Conservation (phyloP, 2,113 vertebrate species). For the Alectura lathami region DNA sequence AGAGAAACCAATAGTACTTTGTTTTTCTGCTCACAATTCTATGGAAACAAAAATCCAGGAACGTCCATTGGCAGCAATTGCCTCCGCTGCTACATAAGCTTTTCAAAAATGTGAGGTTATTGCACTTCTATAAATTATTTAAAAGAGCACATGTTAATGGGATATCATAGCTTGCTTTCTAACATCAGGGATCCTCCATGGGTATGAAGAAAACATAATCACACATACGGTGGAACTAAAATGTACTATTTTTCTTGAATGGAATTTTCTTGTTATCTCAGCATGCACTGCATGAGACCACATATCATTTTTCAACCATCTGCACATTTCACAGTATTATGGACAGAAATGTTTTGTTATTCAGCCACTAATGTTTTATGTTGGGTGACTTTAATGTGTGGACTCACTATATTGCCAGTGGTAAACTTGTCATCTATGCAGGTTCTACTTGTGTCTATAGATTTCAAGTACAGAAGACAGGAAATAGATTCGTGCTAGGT, state of each 20-base stretch:
- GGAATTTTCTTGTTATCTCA: conserved; percentile 74
- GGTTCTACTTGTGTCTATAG: not conserved
- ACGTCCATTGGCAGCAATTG: not conserved
- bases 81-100: not conserved
- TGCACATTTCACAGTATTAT: conserved; percentile 43
- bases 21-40: not conserved
- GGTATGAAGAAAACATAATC: conserved; percentile 67
- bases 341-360: conserved; percentile 43
- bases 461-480: not conserved
- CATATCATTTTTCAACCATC: conserved; percentile 67
- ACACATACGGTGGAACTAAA: conserved; percentile 64
- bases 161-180: conserved; percentile 27
- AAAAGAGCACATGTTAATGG: conserved; percentile 22
- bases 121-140: conserved; percentile 1
- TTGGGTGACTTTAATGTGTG: conserved; percentile 8
- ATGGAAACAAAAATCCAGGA: not conserved
- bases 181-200: conserved; percentile 52
- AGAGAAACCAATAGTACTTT: not conserved
- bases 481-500: not conserved
- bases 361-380: conserved; percentile 34
- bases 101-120: not conserved
- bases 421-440: not conserved
- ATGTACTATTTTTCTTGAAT: conserved; percentile 60
- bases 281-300: conserved; percentile 53
- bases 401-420: not conserved